Evolutionary conservation across 2,888 invertebrate species (phyloP).

Genomic region (Myopa testacea): DNA sequence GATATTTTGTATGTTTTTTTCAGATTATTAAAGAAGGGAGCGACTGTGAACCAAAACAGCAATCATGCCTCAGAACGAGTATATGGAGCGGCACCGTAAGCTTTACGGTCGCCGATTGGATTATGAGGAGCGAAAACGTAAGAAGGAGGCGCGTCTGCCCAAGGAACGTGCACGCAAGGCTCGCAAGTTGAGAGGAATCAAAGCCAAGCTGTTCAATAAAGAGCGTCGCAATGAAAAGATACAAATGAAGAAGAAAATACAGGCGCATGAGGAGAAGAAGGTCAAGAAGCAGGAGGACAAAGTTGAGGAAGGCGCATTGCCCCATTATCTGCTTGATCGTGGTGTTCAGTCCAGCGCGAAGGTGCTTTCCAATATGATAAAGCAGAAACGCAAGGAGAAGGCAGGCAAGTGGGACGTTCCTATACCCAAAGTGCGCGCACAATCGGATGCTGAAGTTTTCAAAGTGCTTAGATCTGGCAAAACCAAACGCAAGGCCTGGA

Average conservation of each 20-base stretch:
- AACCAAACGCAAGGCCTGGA: conserved; percentile 96
- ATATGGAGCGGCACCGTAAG: conserved; percentile 97
- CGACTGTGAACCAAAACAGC: conserved; percentile 19
- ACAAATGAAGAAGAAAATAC: conserved; percentile 98
- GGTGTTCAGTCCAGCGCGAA: conserved; percentile 95
- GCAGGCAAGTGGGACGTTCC: conserved; percentile 99
- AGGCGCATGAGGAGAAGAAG: conserved; percentile 96
- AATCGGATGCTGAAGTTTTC: conserved; percentile 97
- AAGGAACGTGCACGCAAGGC: conserved; percentile 93
- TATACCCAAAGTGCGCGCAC: conserved; percentile 96
- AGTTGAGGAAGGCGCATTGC: conserved; percentile 90
- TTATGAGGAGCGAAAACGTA: conserved; percentile 96
- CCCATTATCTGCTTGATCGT: conserved; percentile 96
- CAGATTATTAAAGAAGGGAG: conserved; percentile 35
- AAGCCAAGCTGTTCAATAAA: conserved; percentile 97
- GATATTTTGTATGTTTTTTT: conserved; percentile 46
- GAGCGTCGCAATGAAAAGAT: conserved; percentile 97
- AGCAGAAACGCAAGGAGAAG: conserved; percentile 99
- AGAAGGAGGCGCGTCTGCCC: conserved; percentile 93
- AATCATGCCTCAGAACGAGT: conserved; percentile 98
- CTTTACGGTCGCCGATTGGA: conserved; percentile 95
- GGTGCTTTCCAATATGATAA: conserved; percentile 98
- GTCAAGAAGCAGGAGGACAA: conserved; percentile 87
- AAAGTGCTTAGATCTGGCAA: conserved; percentile 93
- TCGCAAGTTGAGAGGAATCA: conserved; percentile 91